Base-by-base conservation (phyloP, 2,888 invertebrate species). In the Nycteola revayana region DNA sequence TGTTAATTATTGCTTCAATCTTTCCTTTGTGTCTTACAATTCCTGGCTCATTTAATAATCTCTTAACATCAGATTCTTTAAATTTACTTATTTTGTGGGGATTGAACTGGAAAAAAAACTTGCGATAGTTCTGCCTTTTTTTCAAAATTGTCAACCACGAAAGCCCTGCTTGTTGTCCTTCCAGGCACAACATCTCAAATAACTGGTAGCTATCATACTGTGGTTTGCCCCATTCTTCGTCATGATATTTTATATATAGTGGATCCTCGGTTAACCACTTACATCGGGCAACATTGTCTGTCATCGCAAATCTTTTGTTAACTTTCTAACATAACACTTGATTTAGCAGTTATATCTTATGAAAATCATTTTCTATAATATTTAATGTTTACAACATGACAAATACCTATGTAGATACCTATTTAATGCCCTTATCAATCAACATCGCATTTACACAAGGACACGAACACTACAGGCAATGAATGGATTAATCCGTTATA, bases 151-250 rank as follows among this genome's bases (percentile, higher is more conserved):
- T 85, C 37, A 83, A 44, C 86, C 86, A 87, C 4, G 86, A 82
- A 4, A 87, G 55, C 1, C 86, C 86, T 17, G 86, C 85, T 66
- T 87, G 86, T 59, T 86, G 86, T 1, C 86, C 85, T 73, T 86
- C 86, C 43, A 87, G 66, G 35, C 86, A 85, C 24, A 87, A 38
- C 75, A 85, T 80, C 62, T 86, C 84, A 65, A 86, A 87, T 28
- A 87, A 65, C 25, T 55, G 52, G 33, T 58, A 35, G 25, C 56
- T 70, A 25, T 77, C 59, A 39, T 60, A 63, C 53, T 71, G 60
- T 30, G 84, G 84, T 49, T 59, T 64, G 11, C 86, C 86, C 86
- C 86, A 87, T 64, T 87, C 86, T 49, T 72, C 69, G 43, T 87
- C 86, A 44, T 87, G 86, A 33, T 87, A 86, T 10, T 50, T 46